A percentile compares a stretch with the other conserved stretches of the same genome.
These are phyloP conservation scores for Diorhabda elongata DNA, from an alignment of 1,140 invertebrate genomes.

Conservation along the genomic window DNA sequence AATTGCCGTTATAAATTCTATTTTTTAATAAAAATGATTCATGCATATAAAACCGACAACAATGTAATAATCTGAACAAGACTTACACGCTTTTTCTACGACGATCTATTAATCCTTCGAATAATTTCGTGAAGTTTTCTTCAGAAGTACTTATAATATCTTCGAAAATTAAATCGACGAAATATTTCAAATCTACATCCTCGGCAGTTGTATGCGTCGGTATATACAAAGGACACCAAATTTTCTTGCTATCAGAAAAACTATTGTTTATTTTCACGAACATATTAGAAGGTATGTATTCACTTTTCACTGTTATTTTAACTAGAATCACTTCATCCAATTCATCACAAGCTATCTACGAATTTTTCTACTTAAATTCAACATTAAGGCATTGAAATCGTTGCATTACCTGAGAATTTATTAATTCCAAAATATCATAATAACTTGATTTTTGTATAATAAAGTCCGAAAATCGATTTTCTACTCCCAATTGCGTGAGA, in stretches of 20 bases:
- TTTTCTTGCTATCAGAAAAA: slow-evolving; percentile 10
- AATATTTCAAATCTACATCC: slow-evolving; percentile 31
- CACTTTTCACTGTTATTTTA: slow-evolving; percentile 19
- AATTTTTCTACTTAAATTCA: background rate
- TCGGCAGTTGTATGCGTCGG: slow-evolving; percentile 32
- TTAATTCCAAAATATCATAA: background rate
- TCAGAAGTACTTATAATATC: too few species aligned
- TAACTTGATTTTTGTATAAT: background rate
- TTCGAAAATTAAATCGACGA: slow-evolving; percentile 23
- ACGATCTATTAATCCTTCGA: too few species aligned
- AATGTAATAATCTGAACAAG: too few species aligned
- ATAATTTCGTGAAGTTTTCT: too few species aligned
- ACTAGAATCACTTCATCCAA: slow-evolving; percentile 8
- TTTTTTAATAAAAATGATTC: too few species aligned
- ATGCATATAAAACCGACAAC: too few species aligned
- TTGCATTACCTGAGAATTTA: background rate
- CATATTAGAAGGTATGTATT: slow-evolving; percentile 12
- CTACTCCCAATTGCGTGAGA: background rate
- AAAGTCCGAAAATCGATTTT: background rate
- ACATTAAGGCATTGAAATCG: background rate
- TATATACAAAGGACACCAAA: slow-evolving; percentile 25
- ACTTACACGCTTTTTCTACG: too few species aligned
- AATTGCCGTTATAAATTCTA: too few species aligned
- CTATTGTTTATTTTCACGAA: slow-evolving; percentile 23
- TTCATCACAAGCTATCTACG: slow-evolving; percentile 7